phyloP scores from a whole-genome alignment of 2,888 invertebrate species.

The Cephus pulcher region DNA sequence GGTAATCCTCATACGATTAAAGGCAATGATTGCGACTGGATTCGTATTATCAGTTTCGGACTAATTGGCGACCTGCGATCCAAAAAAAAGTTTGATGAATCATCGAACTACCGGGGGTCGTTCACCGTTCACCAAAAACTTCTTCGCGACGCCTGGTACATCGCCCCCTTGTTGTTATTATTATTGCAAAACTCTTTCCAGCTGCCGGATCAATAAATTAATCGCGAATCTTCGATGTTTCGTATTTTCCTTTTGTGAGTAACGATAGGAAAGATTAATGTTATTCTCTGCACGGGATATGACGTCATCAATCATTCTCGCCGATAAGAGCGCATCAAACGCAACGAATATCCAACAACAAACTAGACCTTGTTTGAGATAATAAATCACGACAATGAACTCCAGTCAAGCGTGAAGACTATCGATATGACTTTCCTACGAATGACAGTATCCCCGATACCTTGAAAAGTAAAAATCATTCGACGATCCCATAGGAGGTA shows the following conservation, averaged over 20 bases:
- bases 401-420: background rate
- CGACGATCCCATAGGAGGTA: background rate
- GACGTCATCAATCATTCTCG: background rate
- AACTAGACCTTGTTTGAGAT: background rate
- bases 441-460: background rate
- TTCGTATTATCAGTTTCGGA: background rate
- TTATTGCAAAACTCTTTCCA: background rate
- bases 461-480: background rate
- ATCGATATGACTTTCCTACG: background rate
- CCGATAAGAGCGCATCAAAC: background rate
- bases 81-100: background rate
- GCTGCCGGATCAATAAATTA: background rate
- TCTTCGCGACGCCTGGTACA: background rate
- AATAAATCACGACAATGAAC: background rate
- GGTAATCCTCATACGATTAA: background rate
- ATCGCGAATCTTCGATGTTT: background rate
- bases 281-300: background rate
- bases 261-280: background rate
- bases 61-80: background rate
- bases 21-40: background rate
- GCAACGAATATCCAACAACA: background rate
- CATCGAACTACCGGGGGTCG: background rate
- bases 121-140: background rate
- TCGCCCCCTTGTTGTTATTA: background rate
- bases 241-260: background rate